Conservation (phyloP, 2,888 invertebrate species). For the Noctuana brunneofusca region DNA sequence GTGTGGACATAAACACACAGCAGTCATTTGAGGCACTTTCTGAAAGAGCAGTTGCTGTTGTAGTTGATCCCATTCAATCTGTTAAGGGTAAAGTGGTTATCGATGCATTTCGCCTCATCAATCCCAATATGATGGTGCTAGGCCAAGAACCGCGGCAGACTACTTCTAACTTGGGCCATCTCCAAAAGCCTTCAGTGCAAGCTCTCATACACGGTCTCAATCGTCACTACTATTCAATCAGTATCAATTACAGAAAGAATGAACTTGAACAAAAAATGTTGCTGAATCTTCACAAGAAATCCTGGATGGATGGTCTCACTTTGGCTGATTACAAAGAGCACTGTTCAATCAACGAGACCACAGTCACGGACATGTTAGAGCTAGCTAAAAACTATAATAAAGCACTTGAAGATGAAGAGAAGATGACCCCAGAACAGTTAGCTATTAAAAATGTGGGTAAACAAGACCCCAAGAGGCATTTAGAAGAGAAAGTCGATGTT, state of each 20-base stretch:
- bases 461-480: slow-evolving; percentile 99
- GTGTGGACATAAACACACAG: slow-evolving; percentile 99
- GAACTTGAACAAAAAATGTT: slow-evolving; percentile 99
- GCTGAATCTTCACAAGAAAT: slow-evolving; percentile 98
- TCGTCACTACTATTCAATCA: slow-evolving; percentile 99
- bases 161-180: slow-evolving; percentile 98
- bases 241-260: slow-evolving; percentile 99
- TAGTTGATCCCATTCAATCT: slow-evolving; percentile 99
- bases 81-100: slow-evolving; percentile 99
- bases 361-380: slow-evolving; percentile 97
- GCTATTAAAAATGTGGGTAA: slow-evolving; percentile 99
- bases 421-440: slow-evolving; percentile 99
- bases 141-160: slow-evolving; percentile 99
- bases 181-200: slow-evolving; percentile 99
- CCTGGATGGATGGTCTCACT: slow-evolving; percentile 98
- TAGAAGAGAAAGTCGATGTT: slow-evolving; percentile 98
- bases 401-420: slow-evolving; percentile 99
- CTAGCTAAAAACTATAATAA: slow-evolving; percentile 99
- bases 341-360: slow-evolving; percentile 95
- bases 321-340: slow-evolving; percentile 96
- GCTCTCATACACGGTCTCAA: slow-evolving; percentile 99
- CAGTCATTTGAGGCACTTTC: slow-evolving; percentile 99
- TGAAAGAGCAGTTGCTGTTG: slow-evolving; percentile 99
- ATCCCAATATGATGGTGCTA: slow-evolving; percentile 99
- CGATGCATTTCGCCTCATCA: slow-evolving; percentile 99